These are phyloP conservation scores for Lepas anatifera DNA, from an alignment of 2,888 invertebrate species.

Conservation along the genomic window DNA sequence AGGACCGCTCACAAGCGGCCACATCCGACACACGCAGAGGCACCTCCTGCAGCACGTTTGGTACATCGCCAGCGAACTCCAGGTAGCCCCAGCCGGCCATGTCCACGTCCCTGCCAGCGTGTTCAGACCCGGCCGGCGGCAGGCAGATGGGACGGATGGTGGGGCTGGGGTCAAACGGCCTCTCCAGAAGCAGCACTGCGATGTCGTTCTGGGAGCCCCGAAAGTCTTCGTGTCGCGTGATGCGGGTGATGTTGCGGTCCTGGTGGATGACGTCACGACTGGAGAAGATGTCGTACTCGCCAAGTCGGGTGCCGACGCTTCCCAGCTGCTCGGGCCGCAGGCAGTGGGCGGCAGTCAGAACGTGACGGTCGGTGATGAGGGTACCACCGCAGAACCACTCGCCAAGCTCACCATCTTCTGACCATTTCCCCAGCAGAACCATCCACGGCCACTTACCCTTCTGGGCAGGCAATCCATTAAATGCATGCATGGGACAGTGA, in stretches of 20 bases:
- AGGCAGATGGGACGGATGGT: slow-evolving; percentile 83
- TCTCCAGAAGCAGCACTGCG: slow-evolving; percentile 70
- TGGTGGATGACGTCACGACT: neutral
- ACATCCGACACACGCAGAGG: neutral
- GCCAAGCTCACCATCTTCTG: neutral
- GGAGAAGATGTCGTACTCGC: neutral
- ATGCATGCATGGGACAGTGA: too few relatives aligned
- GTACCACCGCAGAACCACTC: slow-evolving; percentile 3
- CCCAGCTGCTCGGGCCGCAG: neutral
- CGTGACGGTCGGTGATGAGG: neutral
- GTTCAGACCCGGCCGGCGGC: slow-evolving; percentile 70
- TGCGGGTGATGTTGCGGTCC: neutral
- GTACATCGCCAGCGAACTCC: neutral
- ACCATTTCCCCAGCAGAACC: neutral
- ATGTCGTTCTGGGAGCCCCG: slow-evolving; percentile 46
- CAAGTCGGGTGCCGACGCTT: neutral
- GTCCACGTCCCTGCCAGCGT: neutral
- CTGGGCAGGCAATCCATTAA: too few relatives aligned
- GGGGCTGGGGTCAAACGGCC: slow-evolving; percentile 63
- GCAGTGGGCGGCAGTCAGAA: slow-evolving; percentile 11
- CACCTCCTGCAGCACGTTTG: slow-evolving; percentile 2
- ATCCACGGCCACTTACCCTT: neutral
- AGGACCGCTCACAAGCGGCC: neutral
- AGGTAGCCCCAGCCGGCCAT: slow-evolving; percentile 4
- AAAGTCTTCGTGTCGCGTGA: neutral